Evolutionary conservation across 1,140 invertebrate species (phyloP), one percentile per base, ranked within the genome.

Genomic region (Temnothorax nylanderi): DNA sequence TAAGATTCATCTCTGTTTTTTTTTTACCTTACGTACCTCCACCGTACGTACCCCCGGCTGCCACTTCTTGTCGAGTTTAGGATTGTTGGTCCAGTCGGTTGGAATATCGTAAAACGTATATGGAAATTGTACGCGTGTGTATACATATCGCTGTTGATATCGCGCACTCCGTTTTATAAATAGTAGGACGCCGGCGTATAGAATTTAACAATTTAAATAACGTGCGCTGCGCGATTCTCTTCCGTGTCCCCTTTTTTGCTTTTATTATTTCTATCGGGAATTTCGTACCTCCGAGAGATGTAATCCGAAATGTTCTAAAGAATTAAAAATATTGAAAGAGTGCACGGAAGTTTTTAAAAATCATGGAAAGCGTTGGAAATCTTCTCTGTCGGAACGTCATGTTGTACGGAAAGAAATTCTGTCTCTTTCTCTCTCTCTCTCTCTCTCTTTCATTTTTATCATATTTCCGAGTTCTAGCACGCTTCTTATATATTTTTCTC

Each of bases 191-290:
- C 21, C 16, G 21, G 10, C 8, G 41, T n/a, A 44, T 44, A 37
- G 47, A 56, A 26, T 81, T 13, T n/a, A 56, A 81, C 47, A 71
- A 54, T 81, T 71, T 54, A 54, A 71, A 81, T 71, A 65, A 47
- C 41, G 18, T 47, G 16, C 13, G 41, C 10, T n/a, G 37, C 8
- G 4, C 51, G 56, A 62, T 34, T 13, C n/a, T 47, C 47, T 49
- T 37, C 0, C 16, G n/a, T n/a, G 8, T 1, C 5, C 7, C 1
- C 4, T 26, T 0, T 41, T 74, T 56, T 54, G 26, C 8, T 32
- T 37, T 74, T 75, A 18, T 69, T 67, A 69, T 69, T 47, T 69
- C 13, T 32, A 32, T 32, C 26, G 11, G 13, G 47, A 69, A 49
- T 75, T 58, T 75, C 34, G 6, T 41, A 8, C 18, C 3, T 37